Conservation (phyloP, 2,113 vertebrate species). For the Philantomba maxwellii region DNA sequence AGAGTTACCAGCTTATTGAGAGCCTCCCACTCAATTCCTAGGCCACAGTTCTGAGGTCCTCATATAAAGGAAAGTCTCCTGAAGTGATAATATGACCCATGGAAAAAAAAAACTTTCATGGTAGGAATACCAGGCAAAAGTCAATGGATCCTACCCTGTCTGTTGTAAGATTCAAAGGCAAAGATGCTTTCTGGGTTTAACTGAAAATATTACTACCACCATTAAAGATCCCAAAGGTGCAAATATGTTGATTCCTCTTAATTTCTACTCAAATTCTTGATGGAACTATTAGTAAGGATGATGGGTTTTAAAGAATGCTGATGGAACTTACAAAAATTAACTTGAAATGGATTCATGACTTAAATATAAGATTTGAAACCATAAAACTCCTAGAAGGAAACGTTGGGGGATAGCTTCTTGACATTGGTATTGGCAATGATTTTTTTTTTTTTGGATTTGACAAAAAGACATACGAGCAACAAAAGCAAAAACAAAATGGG, state of each 20-base stretch:
- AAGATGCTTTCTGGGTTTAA: neutral
- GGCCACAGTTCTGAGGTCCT: neutral
- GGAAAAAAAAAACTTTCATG: neutral
- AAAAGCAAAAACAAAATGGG: neutral
- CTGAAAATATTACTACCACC: neutral
- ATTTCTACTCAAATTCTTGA: neutral
- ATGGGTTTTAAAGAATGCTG: neutral
- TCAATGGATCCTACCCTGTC: neutral
- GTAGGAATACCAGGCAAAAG: neutral
- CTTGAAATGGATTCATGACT: neutral
- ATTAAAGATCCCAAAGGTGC: neutral
- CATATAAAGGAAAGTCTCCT: neutral
- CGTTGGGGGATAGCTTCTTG: neutral
- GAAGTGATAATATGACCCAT: no score
- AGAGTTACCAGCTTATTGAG: neutral
- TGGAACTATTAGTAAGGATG: neutral
- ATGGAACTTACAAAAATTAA: neutral
- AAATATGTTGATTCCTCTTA: neutral
- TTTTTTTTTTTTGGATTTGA: neutral
- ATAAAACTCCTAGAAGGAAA: neutral
- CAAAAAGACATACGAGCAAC: neutral
- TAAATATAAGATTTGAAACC: neutral
- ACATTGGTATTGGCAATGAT: neutral
- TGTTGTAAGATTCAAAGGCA: neutral
- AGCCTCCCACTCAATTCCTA: neutral